A percentile compares a stretch with the other conserved stretches of the same genome.
These are phyloP conservation scores for Lepidurus arcticus DNA, from an alignment of 1,140 invertebrate genomes.

Conservation along the genomic window DNA sequence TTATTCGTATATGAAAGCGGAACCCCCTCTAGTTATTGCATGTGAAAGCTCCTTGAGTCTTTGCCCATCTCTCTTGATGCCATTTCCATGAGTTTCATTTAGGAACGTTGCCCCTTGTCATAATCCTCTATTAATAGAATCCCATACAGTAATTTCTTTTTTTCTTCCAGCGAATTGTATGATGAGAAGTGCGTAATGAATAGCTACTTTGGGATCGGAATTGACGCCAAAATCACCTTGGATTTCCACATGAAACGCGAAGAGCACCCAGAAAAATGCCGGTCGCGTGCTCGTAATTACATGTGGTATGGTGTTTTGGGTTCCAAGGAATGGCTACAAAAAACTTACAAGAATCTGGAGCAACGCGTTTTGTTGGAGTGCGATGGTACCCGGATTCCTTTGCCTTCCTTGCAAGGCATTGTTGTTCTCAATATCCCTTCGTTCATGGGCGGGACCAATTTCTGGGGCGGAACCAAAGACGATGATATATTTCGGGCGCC, in stretches of 20 bases:
- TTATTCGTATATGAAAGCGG: neutral
- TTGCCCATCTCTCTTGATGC: no score
- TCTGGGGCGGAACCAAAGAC: constrained; percentile 89
- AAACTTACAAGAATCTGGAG: constrained; percentile 93
- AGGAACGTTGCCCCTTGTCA: no score
- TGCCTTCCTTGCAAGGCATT: constrained; percentile 91
- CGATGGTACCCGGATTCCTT: constrained; percentile 81
- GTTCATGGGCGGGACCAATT: constrained; percentile 98
- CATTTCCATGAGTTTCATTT: no score
- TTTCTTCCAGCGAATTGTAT: constrained; percentile 68
- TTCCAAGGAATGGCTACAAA: constrained; percentile 78
- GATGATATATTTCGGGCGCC: constrained; percentile 81
- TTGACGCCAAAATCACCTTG: constrained; percentile 95
- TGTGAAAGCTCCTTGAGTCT: no score
- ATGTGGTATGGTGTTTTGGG: constrained; percentile 83
- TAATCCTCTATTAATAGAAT: no score
- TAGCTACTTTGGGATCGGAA: constrained; percentile 98
- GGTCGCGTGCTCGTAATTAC: constrained; percentile 87
- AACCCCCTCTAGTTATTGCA: no score
- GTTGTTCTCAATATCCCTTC: constrained; percentile 95
- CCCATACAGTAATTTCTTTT: constrained; percentile 14
- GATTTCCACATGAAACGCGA: constrained; percentile 97
- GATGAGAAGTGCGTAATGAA: constrained; percentile 96
- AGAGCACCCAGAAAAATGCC: constrained; percentile 95
- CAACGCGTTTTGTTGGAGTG: constrained; percentile 89